phyloP scores from a whole-genome alignment of 2,113 vertebrate species.

The Benitochromis conjunctus region DNA sequence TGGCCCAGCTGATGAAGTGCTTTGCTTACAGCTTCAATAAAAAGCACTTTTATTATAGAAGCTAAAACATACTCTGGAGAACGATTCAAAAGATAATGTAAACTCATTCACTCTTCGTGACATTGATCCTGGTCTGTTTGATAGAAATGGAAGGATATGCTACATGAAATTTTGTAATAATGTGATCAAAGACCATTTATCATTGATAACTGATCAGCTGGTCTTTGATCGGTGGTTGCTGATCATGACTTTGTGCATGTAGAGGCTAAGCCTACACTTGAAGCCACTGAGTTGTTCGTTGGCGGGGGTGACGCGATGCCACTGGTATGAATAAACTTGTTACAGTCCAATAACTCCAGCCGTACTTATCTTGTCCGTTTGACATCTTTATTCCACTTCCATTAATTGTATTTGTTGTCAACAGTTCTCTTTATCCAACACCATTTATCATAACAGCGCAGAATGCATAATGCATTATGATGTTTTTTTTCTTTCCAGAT shows the following conservation, averaged over 20 bases:
- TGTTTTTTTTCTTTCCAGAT: background rate
- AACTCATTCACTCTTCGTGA: background rate
- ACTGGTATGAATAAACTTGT: too few relatives aligned
- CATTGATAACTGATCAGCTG: background rate
- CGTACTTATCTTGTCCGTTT: too few relatives aligned
- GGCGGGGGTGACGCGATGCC: too few relatives aligned
- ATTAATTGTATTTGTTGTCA: too few relatives aligned
- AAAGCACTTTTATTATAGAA: background rate
- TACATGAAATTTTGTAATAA: background rate
- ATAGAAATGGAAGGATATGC: background rate
- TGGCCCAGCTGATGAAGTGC: background rate
- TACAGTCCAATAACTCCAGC: too few relatives aligned
- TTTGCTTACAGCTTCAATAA: background rate
- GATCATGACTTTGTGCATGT: too few relatives aligned
- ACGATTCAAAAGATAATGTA: background rate
- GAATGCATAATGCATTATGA: background rate
- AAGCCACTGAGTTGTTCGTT: too few relatives aligned
- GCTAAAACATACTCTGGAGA: background rate
- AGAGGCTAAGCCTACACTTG: too few relatives aligned
- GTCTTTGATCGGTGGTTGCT: background rate
- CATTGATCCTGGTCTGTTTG: background rate
- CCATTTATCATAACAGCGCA: too few relatives aligned
- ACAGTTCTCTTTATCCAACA: too few relatives aligned
- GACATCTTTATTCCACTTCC: too few relatives aligned
- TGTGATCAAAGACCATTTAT: background rate